A percentile compares a stretch with the other conserved stretches of the same genome.
Evolutionary conservation across 2,797 vertebrate species (phyloP).

Genomic region (Lycodopsis pacificus): DNA sequence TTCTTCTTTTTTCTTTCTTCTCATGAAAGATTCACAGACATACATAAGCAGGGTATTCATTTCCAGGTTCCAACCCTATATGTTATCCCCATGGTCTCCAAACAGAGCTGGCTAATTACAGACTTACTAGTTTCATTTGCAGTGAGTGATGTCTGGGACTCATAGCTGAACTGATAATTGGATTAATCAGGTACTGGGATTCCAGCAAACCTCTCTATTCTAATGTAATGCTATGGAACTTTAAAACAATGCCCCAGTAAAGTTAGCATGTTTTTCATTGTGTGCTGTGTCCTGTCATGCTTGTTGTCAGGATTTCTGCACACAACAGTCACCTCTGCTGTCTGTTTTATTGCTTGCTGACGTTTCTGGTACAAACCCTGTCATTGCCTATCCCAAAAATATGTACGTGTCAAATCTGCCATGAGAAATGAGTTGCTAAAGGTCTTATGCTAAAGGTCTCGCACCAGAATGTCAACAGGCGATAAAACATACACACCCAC

Average conservation of each 20-base stretch:
- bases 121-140: conserved; percentile 51
- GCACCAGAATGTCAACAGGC: conserved; percentile 52
- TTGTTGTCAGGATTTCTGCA: conserved; percentile 1
- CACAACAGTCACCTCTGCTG: conserved; percentile 10
- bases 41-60: conserved; percentile 25
- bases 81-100: conserved; percentile 44
- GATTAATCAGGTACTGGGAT: conserved; percentile 42
- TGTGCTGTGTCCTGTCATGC: background rate
- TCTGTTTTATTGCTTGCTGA: conserved; percentile 9
- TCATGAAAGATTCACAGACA: conserved; percentile 53
- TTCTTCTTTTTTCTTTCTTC: conserved; percentile 18
- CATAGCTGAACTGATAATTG: conserved; percentile 53
- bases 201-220: conserved; percentile 17
- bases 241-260: conserved; percentile 8
- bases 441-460: conserved; percentile 59
- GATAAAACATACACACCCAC: conserved; percentile 45
- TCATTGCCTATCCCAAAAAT: conserved; percentile 7
- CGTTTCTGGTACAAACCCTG: conserved; percentile 2
- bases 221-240: conserved; percentile 8
- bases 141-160: conserved; percentile 47
- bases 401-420: conserved; percentile 22
- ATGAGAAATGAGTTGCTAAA: conserved; percentile 54
- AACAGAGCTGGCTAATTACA: conserved; percentile 60
- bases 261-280: background rate
- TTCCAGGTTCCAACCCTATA: conserved; percentile 29